Percentiles rank a stretch among this genome's conserved stretches.
phyloP scores from a whole-genome alignment of 2,888 invertebrate genomes.

The Tribolium freemani region DNA sequence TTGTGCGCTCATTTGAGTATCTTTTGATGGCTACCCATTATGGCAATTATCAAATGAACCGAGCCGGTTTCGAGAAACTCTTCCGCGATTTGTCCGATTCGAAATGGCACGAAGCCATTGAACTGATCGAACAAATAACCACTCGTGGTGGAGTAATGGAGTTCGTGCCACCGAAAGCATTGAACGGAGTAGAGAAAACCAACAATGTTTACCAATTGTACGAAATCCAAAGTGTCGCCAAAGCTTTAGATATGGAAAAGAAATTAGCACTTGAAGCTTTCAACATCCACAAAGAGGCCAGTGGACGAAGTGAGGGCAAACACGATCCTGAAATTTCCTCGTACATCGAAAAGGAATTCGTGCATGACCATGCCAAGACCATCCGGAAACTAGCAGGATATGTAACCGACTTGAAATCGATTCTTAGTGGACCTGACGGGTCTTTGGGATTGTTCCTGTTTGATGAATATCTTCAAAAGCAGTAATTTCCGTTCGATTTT shows the following conservation, averaged over 20 bases:
- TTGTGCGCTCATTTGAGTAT: slow-evolving; percentile 82
- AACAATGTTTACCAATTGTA: slow-evolving; percentile 73
- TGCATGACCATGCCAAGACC: slow-evolving; percentile 76
- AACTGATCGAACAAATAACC: slow-evolving; percentile 83
- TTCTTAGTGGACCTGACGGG: slow-evolving; percentile 74
- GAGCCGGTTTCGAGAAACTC: slow-evolving; percentile 82
- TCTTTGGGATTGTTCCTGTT: slow-evolving; percentile 81
- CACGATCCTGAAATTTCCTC: slow-evolving; percentile 82
- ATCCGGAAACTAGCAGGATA: slow-evolving; percentile 82
- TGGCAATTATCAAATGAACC: slow-evolving; percentile 81
- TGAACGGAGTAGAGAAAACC: slow-evolving; percentile 47
- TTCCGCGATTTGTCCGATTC: slow-evolving; percentile 82
- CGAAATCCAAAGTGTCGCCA: slow-evolving; percentile 81
- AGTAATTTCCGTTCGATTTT: slow-evolving; percentile 45
- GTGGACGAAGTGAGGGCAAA: slow-evolving; percentile 70
- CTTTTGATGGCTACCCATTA: slow-evolving; percentile 82
- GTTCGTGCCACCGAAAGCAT: slow-evolving; percentile 62
- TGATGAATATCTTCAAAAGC: slow-evolving; percentile 75
- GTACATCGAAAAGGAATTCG: slow-evolving; percentile 83
- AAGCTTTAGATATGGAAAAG: slow-evolving; percentile 83
- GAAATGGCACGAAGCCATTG: slow-evolving; percentile 81
- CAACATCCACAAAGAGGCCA: slow-evolving; percentile 76
- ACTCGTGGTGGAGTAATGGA: slow-evolving; percentile 78
- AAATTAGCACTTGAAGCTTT: slow-evolving; percentile 77
- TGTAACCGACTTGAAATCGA: slow-evolving; percentile 78